Conservation (phyloP, 2,797 vertebrate genomes). For the Taeniopygia guttata region DNA sequence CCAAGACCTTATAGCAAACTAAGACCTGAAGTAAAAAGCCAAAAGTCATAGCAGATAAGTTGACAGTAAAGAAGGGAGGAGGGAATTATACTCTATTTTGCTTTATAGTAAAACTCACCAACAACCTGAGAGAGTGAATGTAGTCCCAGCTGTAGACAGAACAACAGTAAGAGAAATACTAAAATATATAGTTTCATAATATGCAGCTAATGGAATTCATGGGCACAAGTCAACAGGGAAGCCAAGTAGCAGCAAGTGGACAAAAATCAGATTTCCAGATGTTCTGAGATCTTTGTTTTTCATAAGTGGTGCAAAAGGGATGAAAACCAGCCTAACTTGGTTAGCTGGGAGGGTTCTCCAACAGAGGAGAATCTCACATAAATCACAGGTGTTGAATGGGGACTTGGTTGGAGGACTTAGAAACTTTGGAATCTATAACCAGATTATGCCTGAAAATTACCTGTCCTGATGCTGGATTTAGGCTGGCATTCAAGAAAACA, state of each 20-base stretch:
- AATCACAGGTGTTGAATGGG: neutral
- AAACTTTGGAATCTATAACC: neutral
- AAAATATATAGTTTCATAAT: neutral
- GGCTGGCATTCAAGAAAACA: neutral
- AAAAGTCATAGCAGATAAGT: neutral
- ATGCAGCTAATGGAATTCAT: neutral
- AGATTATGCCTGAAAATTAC: neutral
- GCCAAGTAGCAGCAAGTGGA: neutral
- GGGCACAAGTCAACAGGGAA: neutral
- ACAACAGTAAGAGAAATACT: neutral
- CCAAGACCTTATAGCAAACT: neutral
- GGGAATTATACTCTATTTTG: neutral
- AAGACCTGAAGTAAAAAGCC: neutral
- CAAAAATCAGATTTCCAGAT: neutral
- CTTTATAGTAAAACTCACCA: neutral
- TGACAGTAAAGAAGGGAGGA: neutral
- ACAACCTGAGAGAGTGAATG: neutral
- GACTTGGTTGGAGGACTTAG: neutral
- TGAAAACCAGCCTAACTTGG: neutral
- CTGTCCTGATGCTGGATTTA: neutral
- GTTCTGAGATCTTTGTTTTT: neutral
- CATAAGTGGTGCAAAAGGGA: neutral
- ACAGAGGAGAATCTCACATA: neutral
- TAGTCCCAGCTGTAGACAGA: neutral
- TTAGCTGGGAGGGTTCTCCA: neutral